A percentile compares a stretch with the other conserved stretches of the same genome.
Conservation (phyloP, 2,113 vertebrate species). For the Lophochroa leadbeateri region DNA sequence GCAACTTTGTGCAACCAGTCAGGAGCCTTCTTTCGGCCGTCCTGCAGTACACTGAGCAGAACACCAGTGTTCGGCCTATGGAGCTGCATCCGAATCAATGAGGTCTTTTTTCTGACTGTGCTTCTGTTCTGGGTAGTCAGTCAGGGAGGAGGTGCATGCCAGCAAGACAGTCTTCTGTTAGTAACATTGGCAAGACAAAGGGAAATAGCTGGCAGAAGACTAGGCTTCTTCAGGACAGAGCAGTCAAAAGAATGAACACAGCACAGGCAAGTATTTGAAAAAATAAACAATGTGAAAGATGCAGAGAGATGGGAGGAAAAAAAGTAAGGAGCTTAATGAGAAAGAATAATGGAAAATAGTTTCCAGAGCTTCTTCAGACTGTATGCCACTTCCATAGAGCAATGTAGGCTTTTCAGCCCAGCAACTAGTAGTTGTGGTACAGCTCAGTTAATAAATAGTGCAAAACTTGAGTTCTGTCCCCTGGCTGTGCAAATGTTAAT, state of each 20-base stretch:
- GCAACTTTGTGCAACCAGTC: too few species aligned
- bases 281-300: not conserved
- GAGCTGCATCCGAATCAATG: not conserved
- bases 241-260: not conserved
- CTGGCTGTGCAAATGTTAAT: not conserved
- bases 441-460: not conserved
- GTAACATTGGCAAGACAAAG: slow-evolving; percentile 4
- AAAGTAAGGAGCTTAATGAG: not conserved
- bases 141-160: not conserved
- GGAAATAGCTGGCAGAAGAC: slow-evolving; percentile 1
- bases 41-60: too few species aligned
- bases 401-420: not conserved
- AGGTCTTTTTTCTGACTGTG: not conserved
- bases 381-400: not conserved
- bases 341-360: not conserved
- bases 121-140: slow-evolving; percentile 30
- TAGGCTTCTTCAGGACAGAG: not conserved
- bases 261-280: not conserved
- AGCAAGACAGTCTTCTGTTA: not conserved
- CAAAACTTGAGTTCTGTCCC: not conserved
- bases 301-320: not conserved
- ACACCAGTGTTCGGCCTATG: too few species aligned
- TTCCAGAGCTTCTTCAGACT: not conserved
- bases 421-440: not conserved
- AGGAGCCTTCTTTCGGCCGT: too few species aligned